Evolutionary conservation across 2,888 invertebrate genomes (phyloP).

Genomic region (Holacanthella duospinosa): DNA sequence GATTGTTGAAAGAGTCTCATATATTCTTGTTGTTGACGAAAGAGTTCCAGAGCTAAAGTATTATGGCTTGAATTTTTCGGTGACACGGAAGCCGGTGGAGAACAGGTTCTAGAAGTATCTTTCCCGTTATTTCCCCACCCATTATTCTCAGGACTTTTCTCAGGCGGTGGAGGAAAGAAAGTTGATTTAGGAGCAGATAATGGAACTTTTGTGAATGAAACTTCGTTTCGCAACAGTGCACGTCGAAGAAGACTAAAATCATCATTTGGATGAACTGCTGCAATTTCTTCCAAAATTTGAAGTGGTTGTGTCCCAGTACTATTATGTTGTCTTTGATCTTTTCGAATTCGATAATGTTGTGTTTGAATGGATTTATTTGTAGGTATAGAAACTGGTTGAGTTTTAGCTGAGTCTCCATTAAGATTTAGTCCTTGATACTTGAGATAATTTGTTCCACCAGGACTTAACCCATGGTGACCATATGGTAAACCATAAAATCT

Average conservation of each 20-base stretch:
- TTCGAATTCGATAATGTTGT: neutral
- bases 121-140: neutral
- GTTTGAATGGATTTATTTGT: no score
- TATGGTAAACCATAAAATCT: neutral
- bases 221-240: constrained; percentile 33
- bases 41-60: constrained; percentile 21
- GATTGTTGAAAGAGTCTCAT: constrained; percentile 30
- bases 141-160: neutral
- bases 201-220: constrained; percentile 30
- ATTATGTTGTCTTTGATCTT: neutral
- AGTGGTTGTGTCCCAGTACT: neutral
- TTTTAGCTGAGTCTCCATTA: constrained; percentile 4
- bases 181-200: neutral
- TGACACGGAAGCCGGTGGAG: neutral
- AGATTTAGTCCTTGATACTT: constrained; percentile 6
- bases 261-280: constrained; percentile 30
- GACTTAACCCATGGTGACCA: neutral
- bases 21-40: constrained; percentile 33
- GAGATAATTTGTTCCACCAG: neutral
- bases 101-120: neutral
- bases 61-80: neutral
- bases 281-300: constrained; percentile 33
- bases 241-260: constrained; percentile 32
- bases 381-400: neutral
- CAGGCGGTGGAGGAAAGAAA: neutral